phyloP scores from a whole-genome alignment of 2,113 vertebrate species.

The Synodontis membranacea region DNA sequence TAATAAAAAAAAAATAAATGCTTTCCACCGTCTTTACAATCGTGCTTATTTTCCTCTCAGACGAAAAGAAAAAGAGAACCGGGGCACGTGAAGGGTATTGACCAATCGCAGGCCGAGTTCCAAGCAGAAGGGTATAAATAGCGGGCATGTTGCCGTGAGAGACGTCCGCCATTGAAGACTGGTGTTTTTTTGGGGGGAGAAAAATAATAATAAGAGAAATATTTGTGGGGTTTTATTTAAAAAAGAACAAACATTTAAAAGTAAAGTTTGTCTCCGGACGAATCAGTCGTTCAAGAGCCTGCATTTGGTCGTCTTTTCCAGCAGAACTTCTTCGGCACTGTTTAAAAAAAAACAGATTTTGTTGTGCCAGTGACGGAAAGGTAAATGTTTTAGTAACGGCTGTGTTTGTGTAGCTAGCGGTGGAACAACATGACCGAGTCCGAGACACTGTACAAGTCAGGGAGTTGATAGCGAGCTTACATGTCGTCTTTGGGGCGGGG shows the following conservation, averaged over 20 bases:
- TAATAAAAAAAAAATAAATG: background rate
- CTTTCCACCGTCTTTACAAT: background rate
- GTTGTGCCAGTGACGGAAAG: slow-evolving; percentile 62
- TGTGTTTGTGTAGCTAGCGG: slow-evolving; percentile 26
- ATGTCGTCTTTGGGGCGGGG: slow-evolving; percentile 26
- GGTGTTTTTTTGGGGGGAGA: background rate
- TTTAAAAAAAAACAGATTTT: slow-evolving; percentile 57
- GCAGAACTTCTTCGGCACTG: slow-evolving; percentile 54
- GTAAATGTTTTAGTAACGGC: slow-evolving; percentile 54
- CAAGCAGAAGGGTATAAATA: slow-evolving; percentile 66
- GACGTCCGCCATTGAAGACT: slow-evolving; percentile 59
- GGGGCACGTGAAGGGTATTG: slow-evolving; percentile 54
- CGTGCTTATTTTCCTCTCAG: background rate
- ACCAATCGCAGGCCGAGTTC: slow-evolving; percentile 63
- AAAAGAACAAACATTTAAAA: background rate
- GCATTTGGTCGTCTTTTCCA: slow-evolving; percentile 45
- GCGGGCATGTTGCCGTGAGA: slow-evolving; percentile 55
- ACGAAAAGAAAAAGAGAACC: slow-evolving; percentile 42
- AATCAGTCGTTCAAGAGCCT: slow-evolving; percentile 43
- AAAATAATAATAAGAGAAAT: slow-evolving; percentile 35
- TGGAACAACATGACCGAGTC: slow-evolving; percentile 1
- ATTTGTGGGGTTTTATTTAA: slow-evolving; percentile 42
- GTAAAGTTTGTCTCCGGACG: slow-evolving; percentile 14
- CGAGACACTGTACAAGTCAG: slow-evolving; percentile 1
- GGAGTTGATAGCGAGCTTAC: background rate